Percentiles rank a stretch among this genome's conserved stretches.
phyloP scores from a whole-genome alignment of 1,140 invertebrate genomes.

The Drosophila tristis region DNA sequence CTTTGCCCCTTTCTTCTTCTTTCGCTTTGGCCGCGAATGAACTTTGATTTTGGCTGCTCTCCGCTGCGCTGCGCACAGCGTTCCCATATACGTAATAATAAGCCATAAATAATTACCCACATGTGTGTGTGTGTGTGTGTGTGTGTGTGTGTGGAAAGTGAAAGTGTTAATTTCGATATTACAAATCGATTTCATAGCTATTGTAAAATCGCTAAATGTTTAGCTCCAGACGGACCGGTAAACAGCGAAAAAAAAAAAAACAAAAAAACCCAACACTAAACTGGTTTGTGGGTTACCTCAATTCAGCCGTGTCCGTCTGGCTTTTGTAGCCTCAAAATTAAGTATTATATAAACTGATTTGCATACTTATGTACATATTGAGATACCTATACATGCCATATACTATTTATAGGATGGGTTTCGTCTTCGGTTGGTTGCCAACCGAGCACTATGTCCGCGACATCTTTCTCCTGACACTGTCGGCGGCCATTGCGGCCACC shows the following conservation, averaged over 20 bases:
- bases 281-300: slow-evolving; percentile 51
- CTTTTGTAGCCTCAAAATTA: slow-evolving; percentile 7
- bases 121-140: slow-evolving; percentile 14
- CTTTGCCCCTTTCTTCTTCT: slow-evolving; percentile 18
- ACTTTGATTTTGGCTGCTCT: slow-evolving; percentile 52
- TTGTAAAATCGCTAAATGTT: slow-evolving; percentile 25
- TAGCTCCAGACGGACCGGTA: slow-evolving; percentile 19
- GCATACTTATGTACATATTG: slow-evolving; percentile 39
- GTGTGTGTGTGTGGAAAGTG: slow-evolving; percentile 46
- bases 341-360: slow-evolving; percentile 70
- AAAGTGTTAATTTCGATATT: slow-evolving; percentile 61
- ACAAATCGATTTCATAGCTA: slow-evolving; percentile 44
- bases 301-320: slow-evolving; percentile 25
- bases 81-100: slow-evolving; percentile 61
- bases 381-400: slow-evolving; percentile 26
- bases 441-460: slow-evolving; percentile 75
- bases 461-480: slow-evolving; percentile 65
- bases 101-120: slow-evolving; percentile 47
- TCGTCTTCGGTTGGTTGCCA: slow-evolving; percentile 75
- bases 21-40: slow-evolving; percentile 58
- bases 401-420: slow-evolving; percentile 77
- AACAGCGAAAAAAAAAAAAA: slow-evolving; percentile 18
- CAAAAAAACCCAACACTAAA: slow-evolving; percentile 43
- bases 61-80: slow-evolving; percentile 6
- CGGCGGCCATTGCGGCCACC: slow-evolving; percentile 70